These are phyloP conservation scores for Helostoma temminkii DNA, from an alignment of 2,797 vertebrate genomes.

Conservation along the genomic window DNA sequence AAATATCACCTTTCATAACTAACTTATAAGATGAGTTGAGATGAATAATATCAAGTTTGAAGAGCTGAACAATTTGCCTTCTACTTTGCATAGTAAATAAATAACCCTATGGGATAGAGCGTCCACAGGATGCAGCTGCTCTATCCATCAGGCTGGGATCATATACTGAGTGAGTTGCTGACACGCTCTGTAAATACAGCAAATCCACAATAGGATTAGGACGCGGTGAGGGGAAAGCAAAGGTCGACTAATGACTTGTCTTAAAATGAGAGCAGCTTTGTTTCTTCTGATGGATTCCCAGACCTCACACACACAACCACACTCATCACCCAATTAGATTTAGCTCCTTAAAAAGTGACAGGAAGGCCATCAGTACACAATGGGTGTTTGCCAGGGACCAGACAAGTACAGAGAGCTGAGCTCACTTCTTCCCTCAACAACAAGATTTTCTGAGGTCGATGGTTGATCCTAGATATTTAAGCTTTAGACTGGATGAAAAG, in stretches of 20 bases:
- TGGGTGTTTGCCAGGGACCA: slow-evolving; percentile 21
- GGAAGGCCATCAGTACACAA: slow-evolving; percentile 6
- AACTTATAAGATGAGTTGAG: no score
- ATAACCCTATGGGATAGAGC: no score
- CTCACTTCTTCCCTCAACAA: slow-evolving; percentile 26
- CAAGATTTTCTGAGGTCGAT: slow-evolving; percentile 16
- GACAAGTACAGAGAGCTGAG: slow-evolving; percentile 10
- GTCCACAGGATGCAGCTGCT: neutral
- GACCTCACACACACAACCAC: slow-evolving; percentile 28
- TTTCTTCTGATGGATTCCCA: slow-evolving; percentile 27
- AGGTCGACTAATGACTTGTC: slow-evolving; percentile 37
- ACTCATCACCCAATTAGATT: slow-evolving; percentile 48
- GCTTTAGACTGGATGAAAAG: slow-evolving; percentile 7
- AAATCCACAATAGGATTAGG: slow-evolving; percentile 43
- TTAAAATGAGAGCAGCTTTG: slow-evolving; percentile 30
- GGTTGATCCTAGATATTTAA: no score
- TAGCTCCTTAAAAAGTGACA: slow-evolving; percentile 46
- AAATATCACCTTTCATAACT: no score
- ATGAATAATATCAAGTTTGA: no score
- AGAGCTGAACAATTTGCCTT: neutral
- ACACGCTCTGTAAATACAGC: slow-evolving; percentile 26
- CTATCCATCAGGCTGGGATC: neutral
- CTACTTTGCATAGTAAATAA: neutral
- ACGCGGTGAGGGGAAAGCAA: slow-evolving; percentile 32
- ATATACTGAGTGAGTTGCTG: neutral